These are phyloP conservation scores for Scaptomyza cyrtandrae DNA, from an alignment of 2,888 invertebrate genomes.

Conservation along the genomic window DNA sequence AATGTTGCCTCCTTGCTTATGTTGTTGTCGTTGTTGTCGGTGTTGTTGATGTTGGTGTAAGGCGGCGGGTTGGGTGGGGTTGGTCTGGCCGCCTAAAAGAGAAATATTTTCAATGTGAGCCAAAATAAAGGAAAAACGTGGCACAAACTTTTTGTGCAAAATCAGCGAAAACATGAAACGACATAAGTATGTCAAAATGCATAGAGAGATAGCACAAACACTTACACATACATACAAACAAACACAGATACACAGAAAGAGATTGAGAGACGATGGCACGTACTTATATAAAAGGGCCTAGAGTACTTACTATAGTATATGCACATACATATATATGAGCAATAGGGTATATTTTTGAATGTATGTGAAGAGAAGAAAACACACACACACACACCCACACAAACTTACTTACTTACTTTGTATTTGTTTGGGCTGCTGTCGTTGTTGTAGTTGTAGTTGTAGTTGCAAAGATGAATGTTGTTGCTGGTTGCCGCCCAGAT, in stretches of 20 bases:
- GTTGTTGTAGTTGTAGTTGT: constrained; percentile 36
- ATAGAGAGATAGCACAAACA: constrained; percentile 60
- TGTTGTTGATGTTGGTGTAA: too few relatives aligned
- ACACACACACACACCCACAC: constrained; percentile 14
- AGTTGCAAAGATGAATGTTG: constrained; percentile 11
- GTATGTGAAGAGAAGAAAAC: constrained; percentile 4
- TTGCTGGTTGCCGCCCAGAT: constrained; percentile 84
- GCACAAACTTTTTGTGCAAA: constrained; percentile 71
- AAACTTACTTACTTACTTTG: constrained; percentile 38
- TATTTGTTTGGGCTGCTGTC: constrained; percentile 64
- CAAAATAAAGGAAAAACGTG: constrained; percentile 56
- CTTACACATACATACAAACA: constrained; percentile 29
- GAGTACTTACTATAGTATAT: constrained; percentile 65
- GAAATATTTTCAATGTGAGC: constrained; percentile 55
- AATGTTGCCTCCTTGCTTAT: constrained; percentile 6
- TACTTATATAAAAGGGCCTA: constrained; percentile 76
- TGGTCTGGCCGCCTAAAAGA: constrained; percentile 40
- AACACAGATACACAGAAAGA: constrained; percentile 21
- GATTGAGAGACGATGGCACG: constrained; percentile 59
- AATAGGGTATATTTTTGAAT: constrained; percentile 20
- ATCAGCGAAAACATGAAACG: constrained; percentile 79
- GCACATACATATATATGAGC: constrained; percentile 25
- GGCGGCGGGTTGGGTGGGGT: neutral
- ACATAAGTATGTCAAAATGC: constrained; percentile 81
- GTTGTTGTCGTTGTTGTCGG: constrained; percentile 8